Percentiles rank a stretch among this genome's conserved stretches.
These are phyloP conservation scores for Brachynemurus nebulosus DNA, from an alignment of 2,888 invertebrate species.

Conservation along the genomic window DNA sequence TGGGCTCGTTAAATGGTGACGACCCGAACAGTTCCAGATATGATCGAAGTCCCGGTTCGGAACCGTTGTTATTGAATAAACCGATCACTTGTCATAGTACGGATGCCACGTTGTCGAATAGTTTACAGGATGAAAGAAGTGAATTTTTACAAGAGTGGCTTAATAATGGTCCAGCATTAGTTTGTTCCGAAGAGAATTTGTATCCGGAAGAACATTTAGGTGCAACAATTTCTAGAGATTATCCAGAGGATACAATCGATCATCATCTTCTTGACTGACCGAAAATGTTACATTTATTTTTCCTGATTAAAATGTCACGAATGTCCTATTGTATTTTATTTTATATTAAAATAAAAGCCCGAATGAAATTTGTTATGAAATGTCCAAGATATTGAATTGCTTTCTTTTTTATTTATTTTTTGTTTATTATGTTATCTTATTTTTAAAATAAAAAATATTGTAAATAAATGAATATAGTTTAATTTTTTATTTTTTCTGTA, in stretches of 20 bases:
- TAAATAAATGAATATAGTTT: no score
- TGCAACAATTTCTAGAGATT: constrained; percentile 11
- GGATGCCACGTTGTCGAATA: constrained; percentile 13
- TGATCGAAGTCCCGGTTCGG: constrained; percentile 23
- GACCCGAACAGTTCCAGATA: constrained; percentile 15
- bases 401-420: no score
- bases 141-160: constrained; percentile 26
- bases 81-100: background rate
- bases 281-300: no score
- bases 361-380: no score
- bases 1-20: constrained; percentile 24
- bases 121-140: constrained; percentile 18
- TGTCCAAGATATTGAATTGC: no score
- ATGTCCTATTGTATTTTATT: no score
- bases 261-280: no score
- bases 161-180: constrained; percentile 22
- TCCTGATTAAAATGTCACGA: no score
- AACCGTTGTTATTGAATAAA: constrained; percentile 21
- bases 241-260: background rate
- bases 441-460: no score
- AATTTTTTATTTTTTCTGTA: no score
- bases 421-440: no score
- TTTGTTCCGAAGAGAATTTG: constrained; percentile 24
- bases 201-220: constrained; percentile 23
- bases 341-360: no score